phyloP scores from a whole-genome alignment of 2,888 invertebrate species.

The Caenorhabditis japonica region DNA sequence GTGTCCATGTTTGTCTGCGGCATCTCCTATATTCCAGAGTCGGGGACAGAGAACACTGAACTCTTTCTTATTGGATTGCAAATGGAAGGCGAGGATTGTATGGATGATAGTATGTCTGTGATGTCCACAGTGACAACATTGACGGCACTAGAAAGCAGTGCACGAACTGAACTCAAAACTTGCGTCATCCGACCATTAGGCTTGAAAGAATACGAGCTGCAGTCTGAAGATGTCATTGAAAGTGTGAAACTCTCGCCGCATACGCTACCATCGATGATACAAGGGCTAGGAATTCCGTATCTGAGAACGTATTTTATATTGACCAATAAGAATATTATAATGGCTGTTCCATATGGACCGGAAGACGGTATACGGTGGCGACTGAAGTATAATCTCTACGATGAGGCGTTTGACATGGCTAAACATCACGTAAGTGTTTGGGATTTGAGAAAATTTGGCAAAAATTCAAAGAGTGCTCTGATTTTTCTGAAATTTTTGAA shows the following conservation, averaged over 20 bases:
- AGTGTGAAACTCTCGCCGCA: constrained; percentile 41
- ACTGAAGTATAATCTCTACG: constrained; percentile 69
- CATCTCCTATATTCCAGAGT: constrained; percentile 64
- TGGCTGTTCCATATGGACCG: constrained; percentile 72
- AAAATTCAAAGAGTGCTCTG: too few relatives aligned
- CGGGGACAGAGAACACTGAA: constrained; percentile 60
- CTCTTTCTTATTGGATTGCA: constrained; percentile 70
- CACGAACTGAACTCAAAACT: constrained; percentile 48
- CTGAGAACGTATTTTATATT: constrained; percentile 71
- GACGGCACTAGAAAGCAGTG: constrained; percentile 42
- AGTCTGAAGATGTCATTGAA: constrained; percentile 52
- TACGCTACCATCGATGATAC: constrained; percentile 56
- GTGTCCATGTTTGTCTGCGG: constrained; percentile 67
- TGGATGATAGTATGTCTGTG: constrained; percentile 59
- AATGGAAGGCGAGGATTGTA: constrained; percentile 57
- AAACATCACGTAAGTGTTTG: constrained; percentile 48
- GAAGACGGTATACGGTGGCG: constrained; percentile 74
- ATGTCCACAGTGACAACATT: constrained; percentile 43
- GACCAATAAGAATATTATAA: constrained; percentile 68
- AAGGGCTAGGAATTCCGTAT: constrained; percentile 57
- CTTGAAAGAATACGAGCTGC: constrained; percentile 53
- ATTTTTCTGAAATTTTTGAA: too few relatives aligned
- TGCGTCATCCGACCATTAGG: constrained; percentile 55
- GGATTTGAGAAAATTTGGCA: too few relatives aligned
- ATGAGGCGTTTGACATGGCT: constrained; percentile 69